These are phyloP conservation scores for Stratiolaelaps scimitus DNA, from an alignment of 1,140 invertebrate species.

Conservation along the genomic window DNA sequence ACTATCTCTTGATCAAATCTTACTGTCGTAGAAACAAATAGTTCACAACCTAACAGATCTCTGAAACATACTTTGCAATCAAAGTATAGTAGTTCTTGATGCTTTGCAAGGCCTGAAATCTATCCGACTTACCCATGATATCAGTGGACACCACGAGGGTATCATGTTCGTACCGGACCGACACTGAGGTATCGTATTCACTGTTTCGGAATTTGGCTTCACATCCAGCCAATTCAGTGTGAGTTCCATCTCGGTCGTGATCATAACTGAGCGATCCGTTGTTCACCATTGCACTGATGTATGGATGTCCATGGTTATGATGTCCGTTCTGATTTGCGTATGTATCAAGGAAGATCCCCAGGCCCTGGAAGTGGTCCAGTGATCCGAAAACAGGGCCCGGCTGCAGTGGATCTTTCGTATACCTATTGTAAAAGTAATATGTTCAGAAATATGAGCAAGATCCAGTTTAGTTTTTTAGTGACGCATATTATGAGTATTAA, in stretches of 20 bases:
- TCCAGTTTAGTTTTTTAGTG: too few relatives aligned
- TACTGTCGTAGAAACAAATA: too few relatives aligned
- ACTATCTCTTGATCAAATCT: too few relatives aligned
- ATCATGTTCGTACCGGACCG: constrained; percentile 81
- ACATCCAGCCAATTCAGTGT: constrained; percentile 86
- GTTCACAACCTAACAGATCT: too few relatives aligned
- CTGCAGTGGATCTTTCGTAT: constrained; percentile 73
- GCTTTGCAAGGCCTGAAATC: too few relatives aligned
- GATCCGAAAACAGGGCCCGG: constrained; percentile 82
- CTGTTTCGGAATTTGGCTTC: constrained; percentile 86
- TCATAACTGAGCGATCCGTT: constrained; percentile 92
- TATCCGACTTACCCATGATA: constrained; percentile 27
- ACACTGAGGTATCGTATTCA: constrained; percentile 75
- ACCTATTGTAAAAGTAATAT: constrained; percentile 42
- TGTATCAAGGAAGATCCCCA: constrained; percentile 90
- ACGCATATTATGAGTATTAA: too few relatives aligned
- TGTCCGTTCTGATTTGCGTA: constrained; percentile 99
- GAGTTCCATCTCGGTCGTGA: constrained; percentile 94
- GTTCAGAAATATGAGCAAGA: too few relatives aligned
- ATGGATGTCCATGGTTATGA: constrained; percentile 95
- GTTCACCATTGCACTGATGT: constrained; percentile 95
- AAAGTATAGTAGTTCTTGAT: too few relatives aligned
- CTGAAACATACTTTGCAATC: too few relatives aligned
- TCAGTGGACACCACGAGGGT: constrained; percentile 34
- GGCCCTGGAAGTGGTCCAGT: constrained; percentile 77